Conservation (phyloP, 2,888 invertebrate genomes). For the Heliconius charithonia region DNA sequence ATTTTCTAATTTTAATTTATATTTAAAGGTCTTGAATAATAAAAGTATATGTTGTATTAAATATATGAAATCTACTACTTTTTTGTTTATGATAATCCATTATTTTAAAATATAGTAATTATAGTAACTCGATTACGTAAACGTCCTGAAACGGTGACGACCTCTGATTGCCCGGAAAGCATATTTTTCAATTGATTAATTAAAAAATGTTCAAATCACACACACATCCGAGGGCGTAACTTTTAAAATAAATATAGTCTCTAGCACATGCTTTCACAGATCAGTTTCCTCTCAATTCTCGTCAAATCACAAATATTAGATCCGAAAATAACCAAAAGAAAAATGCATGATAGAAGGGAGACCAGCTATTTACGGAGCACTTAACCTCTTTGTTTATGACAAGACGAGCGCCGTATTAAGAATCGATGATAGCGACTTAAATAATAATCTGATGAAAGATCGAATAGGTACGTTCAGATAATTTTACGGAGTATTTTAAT, state of each 20-base stretch:
- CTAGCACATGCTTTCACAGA: conserved; percentile 41
- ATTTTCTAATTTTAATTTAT: no score
- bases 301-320: conserved; percentile 53
- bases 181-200: no score
- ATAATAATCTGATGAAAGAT: conserved; percentile 36
- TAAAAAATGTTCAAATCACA: no score
- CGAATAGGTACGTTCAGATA: not conserved
- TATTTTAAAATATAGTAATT: not conserved
- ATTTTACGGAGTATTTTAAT: not conserved
- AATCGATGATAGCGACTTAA: conserved; percentile 50
- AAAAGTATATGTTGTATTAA: no score
- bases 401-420: conserved; percentile 63
- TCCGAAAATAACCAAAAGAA: conserved; percentile 56
- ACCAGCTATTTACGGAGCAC: conserved; percentile 65
- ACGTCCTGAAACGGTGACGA: not conserved
- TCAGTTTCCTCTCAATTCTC: conserved; percentile 49
- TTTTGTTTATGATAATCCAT: not conserved
- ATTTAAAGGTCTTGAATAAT: no score
- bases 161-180: no score
- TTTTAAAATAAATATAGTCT: conserved; percentile 49
- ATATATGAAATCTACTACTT: not conserved
- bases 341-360: conserved; percentile 56
- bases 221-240: conserved; percentile 12
- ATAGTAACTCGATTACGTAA: not conserved
- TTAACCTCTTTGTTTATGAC: conserved; percentile 73